phyloP scores from a whole-genome alignment of 2,888 invertebrate genomes.

The Xestia c-nigrum region DNA sequence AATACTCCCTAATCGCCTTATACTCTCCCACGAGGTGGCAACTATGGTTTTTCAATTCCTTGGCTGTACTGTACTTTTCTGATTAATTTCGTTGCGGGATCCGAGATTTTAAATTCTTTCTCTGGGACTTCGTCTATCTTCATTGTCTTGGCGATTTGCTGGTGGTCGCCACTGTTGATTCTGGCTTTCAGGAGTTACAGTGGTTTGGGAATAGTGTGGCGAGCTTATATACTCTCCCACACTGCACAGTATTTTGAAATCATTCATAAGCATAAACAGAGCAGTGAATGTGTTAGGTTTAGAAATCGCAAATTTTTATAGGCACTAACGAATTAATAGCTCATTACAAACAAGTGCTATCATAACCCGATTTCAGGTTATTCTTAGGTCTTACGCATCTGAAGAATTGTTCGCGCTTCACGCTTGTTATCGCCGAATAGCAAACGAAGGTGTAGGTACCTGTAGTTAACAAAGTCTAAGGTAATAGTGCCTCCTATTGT shows the following conservation, averaged over 20 bases:
- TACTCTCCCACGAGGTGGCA: too few species aligned
- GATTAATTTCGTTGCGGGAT: too few species aligned
- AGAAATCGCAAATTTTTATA: slow-evolving; percentile 41
- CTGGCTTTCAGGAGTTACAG: too few species aligned
- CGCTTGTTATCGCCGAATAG: neutral
- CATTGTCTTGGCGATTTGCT: too few species aligned
- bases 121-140: too few species aligned
- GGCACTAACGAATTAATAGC: slow-evolving; percentile 47
- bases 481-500: neutral
- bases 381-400: slow-evolving; percentile 13
- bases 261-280: slow-evolving; percentile 21
- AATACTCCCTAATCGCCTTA: too few species aligned
- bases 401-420: neutral
- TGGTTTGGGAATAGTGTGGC: too few species aligned
- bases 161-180: too few species aligned
- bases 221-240: neutral
- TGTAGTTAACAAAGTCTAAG: neutral
- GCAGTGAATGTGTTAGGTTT: slow-evolving; percentile 28
- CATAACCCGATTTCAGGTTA: slow-evolving; percentile 42
- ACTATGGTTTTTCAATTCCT: too few species aligned
- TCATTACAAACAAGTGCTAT: slow-evolving; percentile 52
- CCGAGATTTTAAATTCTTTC: too few species aligned
- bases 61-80: too few species aligned
- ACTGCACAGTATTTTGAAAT: neutral
- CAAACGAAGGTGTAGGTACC: neutral